phyloP scores from a whole-genome alignment of 2,888 invertebrate species.

The Chloromyia formosa region DNA sequence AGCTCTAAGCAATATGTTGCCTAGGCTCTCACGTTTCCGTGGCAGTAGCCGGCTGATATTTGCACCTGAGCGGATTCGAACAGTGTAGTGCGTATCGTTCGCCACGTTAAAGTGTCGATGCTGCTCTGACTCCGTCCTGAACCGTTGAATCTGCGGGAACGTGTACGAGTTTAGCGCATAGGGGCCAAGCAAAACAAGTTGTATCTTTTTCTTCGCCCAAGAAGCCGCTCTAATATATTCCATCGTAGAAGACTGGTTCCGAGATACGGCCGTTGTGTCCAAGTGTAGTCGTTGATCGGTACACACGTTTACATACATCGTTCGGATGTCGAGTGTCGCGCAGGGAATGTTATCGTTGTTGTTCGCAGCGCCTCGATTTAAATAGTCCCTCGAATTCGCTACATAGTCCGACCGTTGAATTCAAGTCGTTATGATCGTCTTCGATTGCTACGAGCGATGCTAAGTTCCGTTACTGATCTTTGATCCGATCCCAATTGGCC shows the following conservation, averaged over 20 bases:
- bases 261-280: background rate
- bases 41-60: background rate
- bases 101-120: background rate
- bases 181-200: background rate
- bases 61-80: conserved; percentile 37
- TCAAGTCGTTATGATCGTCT: conserved; percentile 22
- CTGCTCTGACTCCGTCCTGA: background rate
- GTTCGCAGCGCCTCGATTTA: background rate
- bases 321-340: background rate
- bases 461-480: conserved; percentile 21
- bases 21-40: background rate
- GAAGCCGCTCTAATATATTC: background rate
- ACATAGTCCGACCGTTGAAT: conserved; percentile 34
- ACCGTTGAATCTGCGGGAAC: no score
- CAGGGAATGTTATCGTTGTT: background rate
- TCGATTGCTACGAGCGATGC: background rate
- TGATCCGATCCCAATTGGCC: conserved; percentile 6
- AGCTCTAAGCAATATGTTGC: background rate
- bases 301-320: no score
- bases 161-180: no score
- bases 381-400: conserved; percentile 2
- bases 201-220: background rate
- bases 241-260: background rate
- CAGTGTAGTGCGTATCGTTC: background rate
- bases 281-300: background rate